These are phyloP conservation scores for Mylabris sibirica DNA, from an alignment of 2,888 invertebrate genomes.

Conservation along the genomic window DNA sequence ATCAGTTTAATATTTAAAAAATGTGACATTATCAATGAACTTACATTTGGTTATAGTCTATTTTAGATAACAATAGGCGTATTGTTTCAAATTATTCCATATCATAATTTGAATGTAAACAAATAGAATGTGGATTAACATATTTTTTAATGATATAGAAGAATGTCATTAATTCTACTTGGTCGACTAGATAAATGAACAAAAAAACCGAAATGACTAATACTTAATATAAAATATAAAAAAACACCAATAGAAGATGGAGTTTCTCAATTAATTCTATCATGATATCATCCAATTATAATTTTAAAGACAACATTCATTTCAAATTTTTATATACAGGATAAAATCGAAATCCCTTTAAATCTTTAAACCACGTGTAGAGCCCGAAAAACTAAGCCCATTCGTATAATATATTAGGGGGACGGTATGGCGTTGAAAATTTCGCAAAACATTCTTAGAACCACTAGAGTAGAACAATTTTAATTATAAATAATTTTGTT, in stretches of 20 bases:
- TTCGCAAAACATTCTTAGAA: too few relatives aligned
- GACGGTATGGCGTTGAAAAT: too few relatives aligned
- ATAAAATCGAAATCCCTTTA: too few relatives aligned
- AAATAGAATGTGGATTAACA: background rate
- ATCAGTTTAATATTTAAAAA: background rate
- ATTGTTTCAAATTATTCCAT: background rate
- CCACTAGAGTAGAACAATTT: too few relatives aligned
- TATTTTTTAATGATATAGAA: background rate
- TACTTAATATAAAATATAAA: background rate
- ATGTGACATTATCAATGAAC: background rate
- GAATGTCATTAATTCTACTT: background rate
- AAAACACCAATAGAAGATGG: background rate
- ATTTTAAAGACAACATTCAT: too few relatives aligned
- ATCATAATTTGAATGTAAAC: background rate
- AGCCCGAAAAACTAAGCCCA: too few relatives aligned
- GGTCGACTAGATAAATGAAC: too few relatives aligned
- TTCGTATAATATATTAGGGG: too few relatives aligned
- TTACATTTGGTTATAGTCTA: background rate
- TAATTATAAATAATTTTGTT: too few relatives aligned
- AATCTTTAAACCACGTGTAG: too few relatives aligned
- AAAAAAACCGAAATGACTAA: background rate
- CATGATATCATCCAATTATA: conserved; percentile 7
- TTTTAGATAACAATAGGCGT: background rate
- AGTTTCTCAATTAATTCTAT: conserved; percentile 2
- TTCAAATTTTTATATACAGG: too few relatives aligned